phyloP scores from a whole-genome alignment of 2,797 vertebrate genomes.

The Triplophysa bombifrons region DNA sequence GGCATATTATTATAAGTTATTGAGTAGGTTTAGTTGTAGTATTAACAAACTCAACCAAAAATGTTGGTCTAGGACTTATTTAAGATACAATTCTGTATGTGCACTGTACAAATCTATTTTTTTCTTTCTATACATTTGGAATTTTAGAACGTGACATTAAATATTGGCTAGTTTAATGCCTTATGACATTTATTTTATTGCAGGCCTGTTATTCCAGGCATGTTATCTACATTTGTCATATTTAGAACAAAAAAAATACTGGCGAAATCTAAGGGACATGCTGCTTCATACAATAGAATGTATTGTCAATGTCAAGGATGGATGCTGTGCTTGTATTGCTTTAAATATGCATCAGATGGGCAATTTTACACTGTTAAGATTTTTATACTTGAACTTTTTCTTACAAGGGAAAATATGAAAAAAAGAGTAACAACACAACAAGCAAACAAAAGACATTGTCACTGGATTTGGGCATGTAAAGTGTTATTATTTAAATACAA shows the following conservation, averaged over 20 bases:
- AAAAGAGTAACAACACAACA: slow-evolving; percentile 52
- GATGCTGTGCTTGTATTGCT: slow-evolving; percentile 95
- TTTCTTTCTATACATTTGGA: slow-evolving; percentile 79
- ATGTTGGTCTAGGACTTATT: slow-evolving; percentile 96
- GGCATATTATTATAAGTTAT: slow-evolving; percentile 95
- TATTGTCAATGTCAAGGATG: slow-evolving; percentile 86
- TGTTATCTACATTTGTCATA: slow-evolving; percentile 72
- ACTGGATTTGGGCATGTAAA: slow-evolving; percentile 93
- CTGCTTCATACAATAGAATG: slow-evolving; percentile 93
- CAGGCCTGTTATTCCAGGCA: slow-evolving; percentile 75
- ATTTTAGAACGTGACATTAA: slow-evolving; percentile 87
- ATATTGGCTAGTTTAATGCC: slow-evolving; percentile 82
- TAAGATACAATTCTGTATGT: slow-evolving; percentile 90
- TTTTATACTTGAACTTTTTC: slow-evolving; percentile 99
- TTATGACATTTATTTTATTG: slow-evolving; percentile 79
- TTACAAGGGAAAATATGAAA: slow-evolving; percentile 98
- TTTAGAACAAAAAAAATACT: slow-evolving; percentile 66
- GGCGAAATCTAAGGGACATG: slow-evolving; percentile 76
- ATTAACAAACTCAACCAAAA: slow-evolving; percentile 96
- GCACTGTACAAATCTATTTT: slow-evolving; percentile 87
- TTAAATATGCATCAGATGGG: slow-evolving; percentile 89
- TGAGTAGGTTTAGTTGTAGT: slow-evolving; percentile 94
- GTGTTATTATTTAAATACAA: slow-evolving; percentile 91
- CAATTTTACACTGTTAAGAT: slow-evolving; percentile 99
- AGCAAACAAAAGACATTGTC: slow-evolving; percentile 84